These are phyloP conservation scores for Neogale vison DNA, from an alignment of 2,113 vertebrate species.

Conservation along the genomic window DNA sequence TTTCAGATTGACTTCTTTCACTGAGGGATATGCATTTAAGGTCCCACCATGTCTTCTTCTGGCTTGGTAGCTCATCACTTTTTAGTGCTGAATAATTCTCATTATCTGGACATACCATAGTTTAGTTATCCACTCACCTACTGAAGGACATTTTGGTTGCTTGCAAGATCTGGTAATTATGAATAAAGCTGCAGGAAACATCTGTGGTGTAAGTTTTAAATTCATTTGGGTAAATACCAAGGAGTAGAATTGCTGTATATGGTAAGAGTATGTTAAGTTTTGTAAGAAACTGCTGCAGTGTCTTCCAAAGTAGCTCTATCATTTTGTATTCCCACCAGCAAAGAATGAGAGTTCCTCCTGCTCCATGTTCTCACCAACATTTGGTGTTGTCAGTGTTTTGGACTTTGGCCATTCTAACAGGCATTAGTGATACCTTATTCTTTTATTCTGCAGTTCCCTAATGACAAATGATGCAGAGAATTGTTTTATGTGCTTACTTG, in stretches of 20 bases:
- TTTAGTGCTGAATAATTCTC: not conserved
- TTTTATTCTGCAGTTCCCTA: not conserved
- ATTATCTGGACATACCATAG: not conserved
- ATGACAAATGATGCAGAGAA: not conserved
- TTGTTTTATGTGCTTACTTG: not conserved
- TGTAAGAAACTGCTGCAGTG: not conserved
- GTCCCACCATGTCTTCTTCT: not conserved
- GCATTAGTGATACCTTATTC: not conserved
- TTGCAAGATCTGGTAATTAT: not conserved
- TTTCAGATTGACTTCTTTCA: not conserved
- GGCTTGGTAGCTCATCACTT: not conserved
- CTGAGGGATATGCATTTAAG: not conserved
- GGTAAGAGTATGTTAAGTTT: not conserved
- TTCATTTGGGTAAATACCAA: not conserved
- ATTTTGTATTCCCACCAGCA: not conserved
- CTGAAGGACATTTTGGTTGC: not conserved
- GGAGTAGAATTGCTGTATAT: not conserved
- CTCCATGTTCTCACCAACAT: not conserved
- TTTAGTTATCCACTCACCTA: not conserved
- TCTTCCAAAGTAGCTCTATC: not conserved
- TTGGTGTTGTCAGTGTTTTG: not conserved
- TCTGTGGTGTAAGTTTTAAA: not conserved
- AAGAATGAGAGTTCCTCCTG: not conserved
- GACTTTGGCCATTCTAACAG: not conserved
- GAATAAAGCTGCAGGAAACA: not conserved